Percentiles rank a stretch among this genome's conserved stretches.
Conservation (phyloP, 2,797 vertebrate genomes). For the Poecilia picta region DNA sequence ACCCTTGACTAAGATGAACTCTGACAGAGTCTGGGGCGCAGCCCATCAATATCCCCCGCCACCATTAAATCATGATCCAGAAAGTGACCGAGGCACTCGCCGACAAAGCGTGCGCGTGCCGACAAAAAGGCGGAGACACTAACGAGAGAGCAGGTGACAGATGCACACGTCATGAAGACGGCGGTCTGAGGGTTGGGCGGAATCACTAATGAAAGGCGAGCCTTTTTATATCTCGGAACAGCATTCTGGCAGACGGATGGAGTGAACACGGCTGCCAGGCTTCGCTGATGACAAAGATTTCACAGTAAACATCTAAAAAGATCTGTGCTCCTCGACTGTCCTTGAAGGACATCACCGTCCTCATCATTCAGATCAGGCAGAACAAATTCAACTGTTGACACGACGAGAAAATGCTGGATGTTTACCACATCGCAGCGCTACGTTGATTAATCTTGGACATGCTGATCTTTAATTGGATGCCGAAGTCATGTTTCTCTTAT, state of each 20-base stretch:
- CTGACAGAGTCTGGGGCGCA: slow-evolving; percentile 56
- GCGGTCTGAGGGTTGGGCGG: slow-evolving; percentile 28
- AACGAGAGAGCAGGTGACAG: slow-evolving; percentile 43
- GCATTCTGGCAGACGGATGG: slow-evolving; percentile 24
- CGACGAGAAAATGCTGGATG: slow-evolving; percentile 13
- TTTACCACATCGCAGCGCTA: background rate
- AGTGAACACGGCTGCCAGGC: slow-evolving; percentile 18
- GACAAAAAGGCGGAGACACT: slow-evolving; percentile 46
- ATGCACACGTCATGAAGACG: slow-evolving; percentile 33
- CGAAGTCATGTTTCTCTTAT: slow-evolving; percentile 7
- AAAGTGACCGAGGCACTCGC: slow-evolving; percentile 39
- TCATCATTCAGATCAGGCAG: slow-evolving; percentile 26
- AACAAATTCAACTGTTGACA: slow-evolving; percentile 10
- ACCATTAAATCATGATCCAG: slow-evolving; percentile 63
- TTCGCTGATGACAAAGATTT: slow-evolving; percentile 58
- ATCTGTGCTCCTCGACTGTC: slow-evolving; percentile 26
- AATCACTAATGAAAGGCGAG: slow-evolving; percentile 47
- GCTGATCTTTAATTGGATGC: slow-evolving; percentile 37
- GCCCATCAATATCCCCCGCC: slow-evolving; percentile 58
- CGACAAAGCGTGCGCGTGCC: slow-evolving; percentile 42
- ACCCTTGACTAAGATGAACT: slow-evolving; percentile 61
- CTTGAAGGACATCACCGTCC: slow-evolving; percentile 42
- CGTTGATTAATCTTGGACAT: slow-evolving; percentile 10
- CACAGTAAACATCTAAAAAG: slow-evolving; percentile 45
- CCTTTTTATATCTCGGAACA: slow-evolving; percentile 35